Evolutionary conservation across 2,888 invertebrate genomes (phyloP).

Genomic region (Clistopyga incitator): DNA sequence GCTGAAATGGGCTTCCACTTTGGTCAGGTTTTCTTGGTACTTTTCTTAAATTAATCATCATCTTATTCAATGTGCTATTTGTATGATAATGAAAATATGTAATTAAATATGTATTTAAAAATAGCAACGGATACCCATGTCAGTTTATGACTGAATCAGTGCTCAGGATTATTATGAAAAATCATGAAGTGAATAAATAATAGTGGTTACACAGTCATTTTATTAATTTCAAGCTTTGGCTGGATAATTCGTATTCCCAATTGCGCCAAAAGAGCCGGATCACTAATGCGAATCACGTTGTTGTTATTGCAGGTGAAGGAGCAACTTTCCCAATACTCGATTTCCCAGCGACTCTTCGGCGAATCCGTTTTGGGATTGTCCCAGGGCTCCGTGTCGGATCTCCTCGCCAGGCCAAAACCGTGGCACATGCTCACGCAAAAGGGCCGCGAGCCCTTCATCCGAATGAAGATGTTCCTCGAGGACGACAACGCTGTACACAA

Average conservation of each 20-base stretch:
- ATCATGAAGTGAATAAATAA: neutral
- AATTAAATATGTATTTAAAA: neutral
- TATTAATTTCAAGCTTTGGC: constrained; percentile 23
- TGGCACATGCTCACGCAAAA: constrained; percentile 99
- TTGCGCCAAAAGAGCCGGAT: neutral
- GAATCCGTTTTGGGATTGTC: constrained; percentile 98
- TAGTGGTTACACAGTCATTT: constrained; percentile 23
- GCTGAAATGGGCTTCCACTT: neutral
- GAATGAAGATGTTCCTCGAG: constrained; percentile 99
- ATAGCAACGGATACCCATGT: neutral
- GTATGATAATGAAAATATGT: neutral
- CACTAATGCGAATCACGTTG: constrained; percentile 32
- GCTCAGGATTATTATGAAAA: neutral
- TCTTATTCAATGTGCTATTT: neutral
- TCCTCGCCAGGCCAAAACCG: constrained; percentile 98
- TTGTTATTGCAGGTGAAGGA: constrained; percentile 90
- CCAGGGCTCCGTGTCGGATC: constrained; percentile 98
- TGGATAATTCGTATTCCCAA: constrained; percentile 51
- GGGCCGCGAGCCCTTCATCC: constrained; percentile 97
- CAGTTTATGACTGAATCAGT: neutral
- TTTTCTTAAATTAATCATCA: neutral
- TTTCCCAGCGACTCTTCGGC: constrained; percentile 98
- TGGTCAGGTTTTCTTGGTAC: neutral
- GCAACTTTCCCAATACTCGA: constrained; percentile 97
- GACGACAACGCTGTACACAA: constrained; percentile 98